Evolutionary conservation across 2,797 vertebrate species (phyloP).

Genomic region (Aphelocoma californica): DNA sequence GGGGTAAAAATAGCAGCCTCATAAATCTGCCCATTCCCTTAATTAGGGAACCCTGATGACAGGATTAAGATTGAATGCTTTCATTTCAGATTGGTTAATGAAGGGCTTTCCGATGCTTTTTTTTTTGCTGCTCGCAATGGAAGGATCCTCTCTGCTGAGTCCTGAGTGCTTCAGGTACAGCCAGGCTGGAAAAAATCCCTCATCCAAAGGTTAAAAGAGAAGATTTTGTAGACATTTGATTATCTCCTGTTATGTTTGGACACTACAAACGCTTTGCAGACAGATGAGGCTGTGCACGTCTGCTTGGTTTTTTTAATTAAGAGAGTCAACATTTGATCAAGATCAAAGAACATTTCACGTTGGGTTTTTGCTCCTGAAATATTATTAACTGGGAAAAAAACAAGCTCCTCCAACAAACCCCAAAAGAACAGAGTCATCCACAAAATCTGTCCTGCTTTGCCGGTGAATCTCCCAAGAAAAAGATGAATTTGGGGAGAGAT

Average conservation of each 20-base stretch:
- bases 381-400: neutral
- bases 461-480: neutral
- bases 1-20: slow-evolving; percentile 69
- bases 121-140: neutral
- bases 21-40: slow-evolving; percentile 66
- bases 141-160: neutral
- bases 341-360: neutral
- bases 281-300: neutral
- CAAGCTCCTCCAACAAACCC: neutral
- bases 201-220: neutral
- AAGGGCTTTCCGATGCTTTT: neutral
- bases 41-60: slow-evolving; percentile 59
- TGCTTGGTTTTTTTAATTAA: neutral
- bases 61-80: slow-evolving; percentile 63
- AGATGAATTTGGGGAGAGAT: neutral
- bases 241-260: neutral
- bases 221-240: neutral
- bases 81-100: slow-evolving; percentile 47
- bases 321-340: slow-evolving; percentile 2
- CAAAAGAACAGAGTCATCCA: neutral
- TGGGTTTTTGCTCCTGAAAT: neutral
- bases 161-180: neutral
- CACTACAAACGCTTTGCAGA: neutral
- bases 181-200: neutral
- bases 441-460: neutral